Evolutionary conservation across 2,113 vertebrate genomes (phyloP).

Genomic region (Fukomys damarensis): DNA sequence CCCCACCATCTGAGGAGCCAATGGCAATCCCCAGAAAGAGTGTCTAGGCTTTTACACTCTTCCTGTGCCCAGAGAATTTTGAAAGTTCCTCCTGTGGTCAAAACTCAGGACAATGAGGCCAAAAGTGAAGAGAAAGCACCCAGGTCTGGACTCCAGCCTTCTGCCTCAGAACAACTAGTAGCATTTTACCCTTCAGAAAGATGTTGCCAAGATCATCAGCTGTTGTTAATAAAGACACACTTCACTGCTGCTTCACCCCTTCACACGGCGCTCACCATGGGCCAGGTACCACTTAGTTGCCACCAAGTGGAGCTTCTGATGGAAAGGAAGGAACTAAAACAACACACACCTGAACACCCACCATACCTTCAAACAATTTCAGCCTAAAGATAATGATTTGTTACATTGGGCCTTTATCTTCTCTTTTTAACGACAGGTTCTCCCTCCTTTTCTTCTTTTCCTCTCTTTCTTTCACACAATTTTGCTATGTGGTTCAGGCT

Average conservation of each 20-base stretch:
- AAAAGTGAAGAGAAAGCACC: neutral
- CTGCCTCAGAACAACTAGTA: neutral
- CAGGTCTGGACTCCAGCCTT: neutral
- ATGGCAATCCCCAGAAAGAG: neutral
- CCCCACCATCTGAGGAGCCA: neutral
- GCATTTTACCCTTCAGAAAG: neutral
- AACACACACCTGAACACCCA: neutral
- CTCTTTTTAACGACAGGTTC: too few relatives aligned
- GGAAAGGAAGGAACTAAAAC: neutral
- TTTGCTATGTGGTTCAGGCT: neutral
- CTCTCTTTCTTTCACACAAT: neutral
- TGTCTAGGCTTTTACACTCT: neutral
- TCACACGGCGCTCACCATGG: neutral
- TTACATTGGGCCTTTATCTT: neutral
- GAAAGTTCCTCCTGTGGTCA: neutral
- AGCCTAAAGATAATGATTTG: neutral
- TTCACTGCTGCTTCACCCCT: neutral
- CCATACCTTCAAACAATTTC: neutral
- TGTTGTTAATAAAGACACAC: neutral
- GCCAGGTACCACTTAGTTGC: neutral
- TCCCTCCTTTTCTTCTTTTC: too few relatives aligned
- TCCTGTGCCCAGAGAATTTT: neutral
- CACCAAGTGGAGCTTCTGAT: neutral
- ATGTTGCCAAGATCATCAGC: neutral
- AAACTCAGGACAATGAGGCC: neutral